A percentile compares a stretch with the other conserved stretches of the same genome.
Evolutionary conservation across 2,888 invertebrate species (phyloP).

Genomic region (Craniophora ligustri): DNA sequence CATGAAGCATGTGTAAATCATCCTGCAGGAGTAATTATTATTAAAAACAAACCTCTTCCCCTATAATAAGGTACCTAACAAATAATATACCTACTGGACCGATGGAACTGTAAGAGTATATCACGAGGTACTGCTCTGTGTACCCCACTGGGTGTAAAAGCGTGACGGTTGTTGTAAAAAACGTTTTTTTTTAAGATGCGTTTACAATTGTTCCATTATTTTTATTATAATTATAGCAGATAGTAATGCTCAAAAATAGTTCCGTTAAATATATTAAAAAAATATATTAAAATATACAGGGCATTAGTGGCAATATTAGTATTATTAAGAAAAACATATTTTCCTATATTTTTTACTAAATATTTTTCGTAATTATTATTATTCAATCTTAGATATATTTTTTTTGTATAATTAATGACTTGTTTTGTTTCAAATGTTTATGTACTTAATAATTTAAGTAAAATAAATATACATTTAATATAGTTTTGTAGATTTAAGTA

Average conservation of each 20-base stretch:
- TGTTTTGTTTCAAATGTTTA: slow-evolving; percentile 82
- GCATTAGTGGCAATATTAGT: slow-evolving; percentile 79
- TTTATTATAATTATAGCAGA: slow-evolving; percentile 12
- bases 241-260: slow-evolving; percentile 55
- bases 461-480: slow-evolving; percentile 18
- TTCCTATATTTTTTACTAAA: slow-evolving; percentile 49
- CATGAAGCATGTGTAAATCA: no score
- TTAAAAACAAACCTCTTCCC: no score
- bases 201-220: slow-evolving; percentile 1
- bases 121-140: no score
- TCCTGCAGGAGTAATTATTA: no score
- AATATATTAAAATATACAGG: slow-evolving; percentile 60
- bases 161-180: no score
- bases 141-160: no score
- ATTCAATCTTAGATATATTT: slow-evolving; percentile 26
- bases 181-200: neutral
- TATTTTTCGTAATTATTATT: slow-evolving; percentile 29
- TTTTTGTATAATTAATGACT: slow-evolving; percentile 43
- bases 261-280: slow-evolving; percentile 38
- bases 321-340: slow-evolving; percentile 45
- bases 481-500: slow-evolving; percentile 13
- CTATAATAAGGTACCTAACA: no score
- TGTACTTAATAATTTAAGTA: slow-evolving; percentile 40
- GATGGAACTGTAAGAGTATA: no score
- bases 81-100: no score